Evolutionary conservation across 1,140 invertebrate genomes (phyloP).

Genomic region (Zophobas atratus): DNA sequence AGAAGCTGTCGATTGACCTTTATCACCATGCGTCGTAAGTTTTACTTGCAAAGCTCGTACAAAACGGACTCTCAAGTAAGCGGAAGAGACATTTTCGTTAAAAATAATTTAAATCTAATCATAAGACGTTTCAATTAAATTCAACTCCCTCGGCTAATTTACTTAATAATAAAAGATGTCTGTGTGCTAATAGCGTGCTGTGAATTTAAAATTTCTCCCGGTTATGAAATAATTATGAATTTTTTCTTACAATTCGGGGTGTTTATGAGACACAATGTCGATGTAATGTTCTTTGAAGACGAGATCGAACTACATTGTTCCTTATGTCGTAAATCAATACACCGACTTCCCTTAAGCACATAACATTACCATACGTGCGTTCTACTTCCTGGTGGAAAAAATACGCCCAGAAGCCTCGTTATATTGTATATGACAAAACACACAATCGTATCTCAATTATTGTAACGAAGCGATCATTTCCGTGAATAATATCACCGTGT

Average conservation of each 20-base stretch:
- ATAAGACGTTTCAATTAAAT: constrained; percentile 33
- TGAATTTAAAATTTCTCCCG: constrained; percentile 12
- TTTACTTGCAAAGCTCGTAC: background rate
- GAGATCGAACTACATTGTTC: constrained; percentile 24
- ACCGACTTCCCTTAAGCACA: constrained; percentile 1
- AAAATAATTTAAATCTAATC: constrained; percentile 26
- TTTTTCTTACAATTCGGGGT: too few species aligned
- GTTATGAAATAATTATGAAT: constrained; percentile 1
- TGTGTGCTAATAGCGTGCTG: constrained; percentile 20
- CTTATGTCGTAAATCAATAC: constrained; percentile 27
- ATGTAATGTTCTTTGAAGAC: too few species aligned
- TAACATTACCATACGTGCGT: constrained; percentile 12
- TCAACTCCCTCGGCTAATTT: constrained; percentile 29
- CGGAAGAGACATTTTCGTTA: background rate
- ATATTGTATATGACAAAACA: too few species aligned
- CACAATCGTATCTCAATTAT: too few species aligned
- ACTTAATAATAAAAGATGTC: constrained; percentile 31
- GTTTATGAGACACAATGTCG: too few species aligned
- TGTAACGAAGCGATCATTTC: too few species aligned
- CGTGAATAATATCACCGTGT: too few species aligned
- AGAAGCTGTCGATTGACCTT: too few species aligned
- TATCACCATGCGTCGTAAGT: too few species aligned
- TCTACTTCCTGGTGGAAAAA: background rate
- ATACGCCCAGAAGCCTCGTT: background rate
- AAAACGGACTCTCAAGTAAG: too few species aligned